These are phyloP conservation scores for Iselma pallidipennis DNA, from an alignment of 2,888 invertebrate genomes.

Conservation along the genomic window DNA sequence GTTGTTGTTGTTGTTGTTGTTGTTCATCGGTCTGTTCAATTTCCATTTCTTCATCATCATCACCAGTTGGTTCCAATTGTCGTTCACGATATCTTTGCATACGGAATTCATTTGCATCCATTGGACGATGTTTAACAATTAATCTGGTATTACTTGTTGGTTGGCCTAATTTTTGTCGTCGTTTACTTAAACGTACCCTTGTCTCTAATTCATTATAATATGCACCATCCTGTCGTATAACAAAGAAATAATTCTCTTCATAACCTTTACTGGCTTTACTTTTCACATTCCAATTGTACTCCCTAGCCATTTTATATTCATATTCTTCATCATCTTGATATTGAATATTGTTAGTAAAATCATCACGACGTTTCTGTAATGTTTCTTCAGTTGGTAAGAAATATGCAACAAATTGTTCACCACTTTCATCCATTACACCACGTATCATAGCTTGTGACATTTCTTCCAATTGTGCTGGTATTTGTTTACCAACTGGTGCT, in stretches of 20 bases:
- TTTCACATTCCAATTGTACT: constrained; percentile 99
- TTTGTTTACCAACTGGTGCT: constrained; percentile 84
- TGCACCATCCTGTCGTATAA: constrained; percentile 85
- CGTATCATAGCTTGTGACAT: constrained; percentile 99
- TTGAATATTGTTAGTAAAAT: constrained; percentile 73
- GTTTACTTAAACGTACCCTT: constrained; percentile 90
- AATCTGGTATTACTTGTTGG: constrained; percentile 76
- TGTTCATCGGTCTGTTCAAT: constrained; percentile 59
- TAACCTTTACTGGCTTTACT: constrained; percentile 79
- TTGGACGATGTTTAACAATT: constrained; percentile 86
- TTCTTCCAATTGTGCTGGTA: constrained; percentile 89
- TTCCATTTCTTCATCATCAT: constrained; percentile 67
- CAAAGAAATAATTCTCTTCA: constrained; percentile 97
- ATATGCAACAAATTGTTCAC: constrained; percentile 98
- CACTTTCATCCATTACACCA: constrained; percentile 99
- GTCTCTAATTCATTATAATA: constrained; percentile 97
- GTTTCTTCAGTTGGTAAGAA: constrained; percentile 96
- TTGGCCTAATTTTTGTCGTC: constrained; percentile 75
- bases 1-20: constrained; percentile 67
- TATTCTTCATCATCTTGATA: constrained; percentile 92
- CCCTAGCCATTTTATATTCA: constrained; percentile 96
- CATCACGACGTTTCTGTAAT: constrained; percentile 82
- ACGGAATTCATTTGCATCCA: constrained; percentile 82
- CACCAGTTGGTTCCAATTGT: constrained; percentile 76
- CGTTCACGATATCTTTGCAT: constrained; percentile 86